Evolutionary conservation across 2,888 invertebrate species (phyloP), one percentile per base, ranked within the genome.

Genomic region (Acleris literana): DNA sequence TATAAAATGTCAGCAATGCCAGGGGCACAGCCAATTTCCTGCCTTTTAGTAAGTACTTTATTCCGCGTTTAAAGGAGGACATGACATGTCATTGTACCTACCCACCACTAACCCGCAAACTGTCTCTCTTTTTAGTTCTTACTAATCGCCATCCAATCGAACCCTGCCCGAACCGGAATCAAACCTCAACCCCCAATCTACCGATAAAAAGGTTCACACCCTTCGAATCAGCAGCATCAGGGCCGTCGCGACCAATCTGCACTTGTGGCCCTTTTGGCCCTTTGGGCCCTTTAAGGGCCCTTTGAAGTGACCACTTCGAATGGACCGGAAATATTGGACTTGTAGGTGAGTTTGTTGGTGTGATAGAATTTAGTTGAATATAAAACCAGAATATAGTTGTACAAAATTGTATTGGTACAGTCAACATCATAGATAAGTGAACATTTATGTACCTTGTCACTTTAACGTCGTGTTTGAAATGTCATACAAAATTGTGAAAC

Each of bases 191-290:
- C 61, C 66, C 46, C 51, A 51, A n/a, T 57, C 52, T 51, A 61
- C 44, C 33, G 57, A 48, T 62, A 61, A 62, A 66, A 61, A 66
- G 39, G 51, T 44, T 61, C 65, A 66, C 61, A 57, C 66, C 66
- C 66, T 66, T 57, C 52, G 46, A 29, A 56, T 44, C 11, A 61
- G 52, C 66, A 56, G 55, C 54, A 57, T 62, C 66, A 53, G 66
- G 53, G 65, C 65, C 51, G 29, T 46, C 57, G 49, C 49, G 56
- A 62, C 57, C 66, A 62, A 62, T 66, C 66, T 56, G 57, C 62
- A 66, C 66, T 66, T 62, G 61, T 61, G 66, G 62, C 61, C 53
- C 60, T 52, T 58, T 58, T 56, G 66, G 61, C 61, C 53, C 60
- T 53, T 49, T 58, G 3, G 52, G 11, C 55, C 64, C 55, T 60